Percentiles rank a stretch among this genome's conserved stretches.
Conservation (phyloP, 1,140 invertebrate genomes). For the Drosophila varians region DNA sequence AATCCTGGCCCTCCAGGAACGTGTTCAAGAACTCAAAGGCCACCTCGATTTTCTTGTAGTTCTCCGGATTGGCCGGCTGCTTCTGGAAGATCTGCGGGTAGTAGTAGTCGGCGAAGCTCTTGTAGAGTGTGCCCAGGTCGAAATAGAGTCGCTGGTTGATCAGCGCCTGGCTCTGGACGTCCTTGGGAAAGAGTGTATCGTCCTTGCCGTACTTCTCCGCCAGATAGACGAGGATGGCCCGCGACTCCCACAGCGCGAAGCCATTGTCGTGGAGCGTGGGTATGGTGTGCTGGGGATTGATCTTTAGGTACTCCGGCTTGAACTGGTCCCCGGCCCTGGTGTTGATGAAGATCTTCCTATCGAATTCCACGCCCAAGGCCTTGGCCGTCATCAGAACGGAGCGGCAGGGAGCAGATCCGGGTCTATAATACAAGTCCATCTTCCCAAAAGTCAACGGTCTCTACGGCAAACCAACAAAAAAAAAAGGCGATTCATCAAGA, state of each 20-base stretch:
- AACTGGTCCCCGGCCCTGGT: slow-evolving; percentile 86
- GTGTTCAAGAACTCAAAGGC: slow-evolving; percentile 87
- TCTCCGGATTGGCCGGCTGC: slow-evolving; percentile 86
- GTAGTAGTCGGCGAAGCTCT: slow-evolving; percentile 86
- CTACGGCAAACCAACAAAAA: too few relatives aligned
- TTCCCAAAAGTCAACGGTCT: background rate
- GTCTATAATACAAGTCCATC: slow-evolving; percentile 87
- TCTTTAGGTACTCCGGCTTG: slow-evolving; percentile 86
- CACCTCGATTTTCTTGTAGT: slow-evolving; percentile 86
- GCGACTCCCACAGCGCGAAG: slow-evolving; percentile 64
- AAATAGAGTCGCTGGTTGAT: slow-evolving; percentile 90
- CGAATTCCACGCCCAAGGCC: slow-evolving; percentile 84
- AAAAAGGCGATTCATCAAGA: slow-evolving; percentile 13
- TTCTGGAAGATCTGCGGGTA: slow-evolving; percentile 88
- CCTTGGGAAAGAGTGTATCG: slow-evolving; percentile 87
- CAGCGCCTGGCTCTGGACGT: slow-evolving; percentile 86
- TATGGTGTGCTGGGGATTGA: slow-evolving; percentile 82
- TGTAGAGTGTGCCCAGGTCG: slow-evolving; percentile 88
- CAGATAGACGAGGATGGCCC: slow-evolving; percentile 85
- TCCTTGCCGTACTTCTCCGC: slow-evolving; percentile 85
- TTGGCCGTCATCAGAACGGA: slow-evolving; percentile 84
- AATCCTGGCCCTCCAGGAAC: slow-evolving; percentile 87
- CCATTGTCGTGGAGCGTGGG: slow-evolving; percentile 69
- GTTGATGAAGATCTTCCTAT: slow-evolving; percentile 84
- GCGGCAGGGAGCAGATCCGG: slow-evolving; percentile 88